A percentile compares a stretch with the other conserved stretches of the same genome.
phyloP scores from a whole-genome alignment of 1,140 invertebrate genomes.

The Drosophila sp. region DNA sequence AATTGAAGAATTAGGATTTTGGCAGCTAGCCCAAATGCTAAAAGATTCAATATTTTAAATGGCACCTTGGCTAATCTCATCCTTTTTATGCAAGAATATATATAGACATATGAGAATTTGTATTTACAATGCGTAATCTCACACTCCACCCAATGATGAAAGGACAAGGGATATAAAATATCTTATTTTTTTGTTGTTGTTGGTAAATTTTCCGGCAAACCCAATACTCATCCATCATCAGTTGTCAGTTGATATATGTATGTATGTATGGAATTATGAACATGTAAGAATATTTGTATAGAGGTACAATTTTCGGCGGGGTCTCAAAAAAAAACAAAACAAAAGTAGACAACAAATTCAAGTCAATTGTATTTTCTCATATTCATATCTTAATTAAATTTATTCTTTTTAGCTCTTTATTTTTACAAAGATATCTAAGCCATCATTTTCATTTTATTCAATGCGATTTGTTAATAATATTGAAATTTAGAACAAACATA shows the following conservation, averaged over 20 bases:
- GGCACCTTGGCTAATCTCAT: background rate
- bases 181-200: constrained; percentile 17
- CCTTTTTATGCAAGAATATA: background rate
- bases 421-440: constrained; percentile 54
- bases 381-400: constrained; percentile 59
- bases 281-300: background rate
- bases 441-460: constrained; percentile 44
- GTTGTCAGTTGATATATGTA: constrained; percentile 42
- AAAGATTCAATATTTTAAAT: too few relatives aligned
- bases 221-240: constrained; percentile 54
- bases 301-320: background rate
- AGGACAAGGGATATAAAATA: constrained; percentile 33
- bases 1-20: too few relatives aligned
- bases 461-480: constrained; percentile 22
- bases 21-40: background rate
- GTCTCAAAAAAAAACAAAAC: background rate
- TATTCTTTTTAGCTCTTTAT: constrained; percentile 37
- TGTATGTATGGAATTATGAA: background rate
- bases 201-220: constrained; percentile 3
- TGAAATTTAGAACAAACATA: constrained; percentile 68
- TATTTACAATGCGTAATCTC: constrained; percentile 32
- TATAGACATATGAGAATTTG: constrained; percentile 18
- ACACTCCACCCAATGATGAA: constrained; percentile 22
- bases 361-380: constrained; percentile 32
- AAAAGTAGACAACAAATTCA: constrained; percentile 7